Evolutionary conservation across 2,888 invertebrate species (phyloP).

Genomic region (Embidobia sp.): DNA sequence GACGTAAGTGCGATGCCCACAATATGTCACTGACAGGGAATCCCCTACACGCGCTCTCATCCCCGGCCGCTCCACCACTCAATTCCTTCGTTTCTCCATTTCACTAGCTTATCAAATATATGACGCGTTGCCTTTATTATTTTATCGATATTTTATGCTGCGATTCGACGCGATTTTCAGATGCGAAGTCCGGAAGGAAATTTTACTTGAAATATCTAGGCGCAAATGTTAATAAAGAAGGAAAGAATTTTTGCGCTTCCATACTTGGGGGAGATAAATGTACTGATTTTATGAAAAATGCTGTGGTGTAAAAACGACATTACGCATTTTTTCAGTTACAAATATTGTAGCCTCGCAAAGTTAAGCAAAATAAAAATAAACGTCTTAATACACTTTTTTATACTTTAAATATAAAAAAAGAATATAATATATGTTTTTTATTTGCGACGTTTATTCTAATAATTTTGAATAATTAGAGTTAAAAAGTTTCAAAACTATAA

Average conservation of each 20-base stretch:
- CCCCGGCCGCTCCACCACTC: conserved; percentile 72
- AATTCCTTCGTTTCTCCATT: conserved; percentile 73
- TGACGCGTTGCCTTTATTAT: conserved; percentile 57
- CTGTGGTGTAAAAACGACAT: too few relatives aligned
- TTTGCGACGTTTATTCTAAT: too few relatives aligned
- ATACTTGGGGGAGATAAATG: conserved; percentile 4
- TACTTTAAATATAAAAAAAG: too few relatives aligned
- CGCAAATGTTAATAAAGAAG: conserved; percentile 11
- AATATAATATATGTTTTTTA: too few relatives aligned
- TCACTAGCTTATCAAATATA: conserved; percentile 62
- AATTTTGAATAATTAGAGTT: too few relatives aligned
- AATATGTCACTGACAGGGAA: conserved; percentile 79
- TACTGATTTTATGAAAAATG: too few relatives aligned
- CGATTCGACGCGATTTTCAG: conserved; percentile 29
- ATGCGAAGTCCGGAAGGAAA: conserved; percentile 4
- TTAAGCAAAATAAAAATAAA: too few relatives aligned
- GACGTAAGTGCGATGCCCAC: conserved; percentile 74
- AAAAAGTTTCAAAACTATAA: too few relatives aligned
- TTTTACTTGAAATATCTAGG: conserved; percentile 20
- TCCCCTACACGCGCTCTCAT: conserved; percentile 70
- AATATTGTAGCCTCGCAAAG: too few relatives aligned
- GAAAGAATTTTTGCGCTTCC: conserved; percentile 1
- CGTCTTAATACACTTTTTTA: too few relatives aligned
- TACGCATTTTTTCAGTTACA: too few relatives aligned
- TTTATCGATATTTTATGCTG: conserved; percentile 57